Conservation (phyloP, 2,888 invertebrate species). For the Sisyra terminalis region DNA sequence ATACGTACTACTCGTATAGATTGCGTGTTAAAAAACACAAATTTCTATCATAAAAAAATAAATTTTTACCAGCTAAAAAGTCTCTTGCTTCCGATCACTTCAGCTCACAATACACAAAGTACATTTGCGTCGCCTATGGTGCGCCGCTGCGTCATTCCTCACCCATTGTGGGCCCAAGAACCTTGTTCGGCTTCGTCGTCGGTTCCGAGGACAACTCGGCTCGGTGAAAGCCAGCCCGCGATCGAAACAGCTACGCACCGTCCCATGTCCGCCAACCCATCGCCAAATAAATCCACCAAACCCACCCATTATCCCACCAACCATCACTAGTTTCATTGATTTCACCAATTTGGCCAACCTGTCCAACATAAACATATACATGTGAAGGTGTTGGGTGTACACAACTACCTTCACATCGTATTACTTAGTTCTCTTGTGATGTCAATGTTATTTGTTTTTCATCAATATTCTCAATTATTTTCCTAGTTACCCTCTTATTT, state of each 20-base stretch:
- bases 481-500: constrained; percentile 1
- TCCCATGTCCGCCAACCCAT: constrained; percentile 10
- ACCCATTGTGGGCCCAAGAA: constrained; percentile 8
- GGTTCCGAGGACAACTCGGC: constrained; percentile 1
- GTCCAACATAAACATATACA: constrained; percentile 4
- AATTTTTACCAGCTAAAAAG: constrained; percentile 6
- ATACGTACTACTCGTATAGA: background rate
- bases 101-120: background rate
- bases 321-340: background rate
- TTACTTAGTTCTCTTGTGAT: constrained; percentile 3
- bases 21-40: constrained; percentile 5
- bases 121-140: background rate
- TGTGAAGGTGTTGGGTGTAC: constrained; percentile 10
- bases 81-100: constrained; percentile 3
- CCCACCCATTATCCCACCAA: too few relatives aligned
- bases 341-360: background rate
- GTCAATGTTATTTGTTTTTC: constrained; percentile 8
- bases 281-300: background rate
- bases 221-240: constrained; percentile 11
- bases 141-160: too few relatives aligned
- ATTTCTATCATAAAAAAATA: constrained; percentile 9
- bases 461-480: constrained; percentile 5
- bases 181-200: constrained; percentile 11
- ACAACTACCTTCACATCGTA: constrained; percentile 7
- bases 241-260: constrained; percentile 10